phyloP scores from a whole-genome alignment of 2,888 invertebrate species.

The Chouioia cunea region DNA sequence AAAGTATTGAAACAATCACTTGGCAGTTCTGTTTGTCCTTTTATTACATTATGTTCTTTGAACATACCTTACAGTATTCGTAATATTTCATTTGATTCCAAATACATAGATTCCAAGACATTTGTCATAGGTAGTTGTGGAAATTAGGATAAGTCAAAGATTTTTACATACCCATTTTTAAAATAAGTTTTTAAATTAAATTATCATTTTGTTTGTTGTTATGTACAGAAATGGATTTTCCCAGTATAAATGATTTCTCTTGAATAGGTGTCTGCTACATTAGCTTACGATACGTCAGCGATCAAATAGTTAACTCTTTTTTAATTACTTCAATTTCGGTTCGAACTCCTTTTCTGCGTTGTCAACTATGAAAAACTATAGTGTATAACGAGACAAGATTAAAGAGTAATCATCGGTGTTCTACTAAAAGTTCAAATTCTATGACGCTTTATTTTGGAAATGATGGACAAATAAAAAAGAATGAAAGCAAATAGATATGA shows the following conservation, averaged over 20 bases:
- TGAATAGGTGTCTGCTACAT: conserved; percentile 8
- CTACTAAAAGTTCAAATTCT: conserved; percentile 19
- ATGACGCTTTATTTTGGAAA: conserved; percentile 28
- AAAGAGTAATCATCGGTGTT: conserved; percentile 7
- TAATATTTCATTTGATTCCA: conserved; percentile 41
- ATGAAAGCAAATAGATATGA: conserved; percentile 31
- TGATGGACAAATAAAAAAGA: conserved; percentile 31
- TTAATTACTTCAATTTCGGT: conserved; percentile 23
- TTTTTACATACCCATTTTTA: too few relatives aligned
- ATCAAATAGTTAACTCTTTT: conserved; percentile 18
- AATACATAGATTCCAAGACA: conserved; percentile 18
- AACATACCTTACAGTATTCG: conserved; percentile 47
- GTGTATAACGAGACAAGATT: neutral
- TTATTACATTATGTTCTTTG: conserved; percentile 33
- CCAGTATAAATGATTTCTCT: too few relatives aligned
- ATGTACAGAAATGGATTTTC: too few relatives aligned
- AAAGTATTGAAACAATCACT: conserved; percentile 29
- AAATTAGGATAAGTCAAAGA: too few relatives aligned
- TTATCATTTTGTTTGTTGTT: conserved; percentile 1
- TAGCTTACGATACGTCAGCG: neutral
- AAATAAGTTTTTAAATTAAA: conserved; percentile 9
- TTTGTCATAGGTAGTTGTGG: too few relatives aligned
- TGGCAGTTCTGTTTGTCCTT: conserved; percentile 23
- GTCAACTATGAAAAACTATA: conserved; percentile 34
- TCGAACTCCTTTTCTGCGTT: conserved; percentile 42